Evolutionary conservation across 2,113 vertebrate species (phyloP), one percentile per base, ranked within the genome.

Genomic region (Caranx ignobilis): DNA sequence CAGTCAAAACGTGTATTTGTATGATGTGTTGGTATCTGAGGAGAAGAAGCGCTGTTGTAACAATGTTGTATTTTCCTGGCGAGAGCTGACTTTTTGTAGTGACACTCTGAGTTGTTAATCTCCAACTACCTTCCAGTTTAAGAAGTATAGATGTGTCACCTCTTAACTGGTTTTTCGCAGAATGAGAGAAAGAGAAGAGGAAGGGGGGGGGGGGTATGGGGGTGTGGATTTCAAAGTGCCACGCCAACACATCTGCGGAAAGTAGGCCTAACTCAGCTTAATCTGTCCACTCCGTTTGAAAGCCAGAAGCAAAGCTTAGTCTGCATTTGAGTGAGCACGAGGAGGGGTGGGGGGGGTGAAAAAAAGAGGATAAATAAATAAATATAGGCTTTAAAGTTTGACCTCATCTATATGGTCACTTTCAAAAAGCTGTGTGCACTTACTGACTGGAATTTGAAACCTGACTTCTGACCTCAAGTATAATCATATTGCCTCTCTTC

Each of bases 191-290:
- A 41, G 59, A 26, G 31, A 37, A 7, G 35, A 7, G 35, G 35
- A 7, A 37, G 13, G 18, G 18, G 19, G 55, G 32, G 34, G 57
- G 45, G 11, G 18, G 19, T 16, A 41, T n/a, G 39, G 57, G 57
- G 43, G 71, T 60, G 73, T 85, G 86, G 62, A 81, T 90, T 89
- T 91, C 81, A 90, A 92, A 94, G 85, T 91, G 91, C 92, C 70
- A 86, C 75, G 69, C 88, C 89, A 90, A 93, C 94, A 92, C 85
- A 92, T 93, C 87, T 79, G 78, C 87, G 83, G 82, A 90, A 90
- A 91, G 88, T 81, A 82, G 88, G 72, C 81, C 89, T 88, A 91
- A 90, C 89, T 89, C 89, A 79, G 88, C 91, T 91, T 94, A 94
- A 94, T 94, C 92, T 90, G 83, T 90, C 88, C 87, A 87, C 88